A percentile compares a stretch with the other conserved stretches of the same genome.
Conservation (phyloP, 2,797 vertebrate species). For the Oophaga sylvatica region DNA sequence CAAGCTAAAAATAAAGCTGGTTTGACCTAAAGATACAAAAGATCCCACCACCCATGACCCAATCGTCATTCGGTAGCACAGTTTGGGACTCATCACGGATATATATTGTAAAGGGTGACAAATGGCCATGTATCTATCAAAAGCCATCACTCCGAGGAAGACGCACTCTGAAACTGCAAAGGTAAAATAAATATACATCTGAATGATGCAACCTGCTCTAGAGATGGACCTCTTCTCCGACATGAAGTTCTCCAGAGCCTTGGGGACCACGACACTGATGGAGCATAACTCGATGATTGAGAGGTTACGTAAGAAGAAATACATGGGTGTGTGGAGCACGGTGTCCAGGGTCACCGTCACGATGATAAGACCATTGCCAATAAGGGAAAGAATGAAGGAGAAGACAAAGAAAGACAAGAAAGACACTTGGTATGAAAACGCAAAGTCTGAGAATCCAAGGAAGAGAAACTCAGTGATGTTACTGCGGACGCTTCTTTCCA, state of each 20-base stretch:
- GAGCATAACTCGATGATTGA: background rate
- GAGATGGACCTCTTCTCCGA: background rate
- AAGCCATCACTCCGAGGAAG: background rate
- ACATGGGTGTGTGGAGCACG: background rate
- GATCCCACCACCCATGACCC: constrained; percentile 14
- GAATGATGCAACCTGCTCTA: background rate
- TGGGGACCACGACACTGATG: background rate
- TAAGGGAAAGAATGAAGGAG: background rate
- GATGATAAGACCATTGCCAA: background rate
- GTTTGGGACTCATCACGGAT: background rate
- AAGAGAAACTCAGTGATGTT: background rate
- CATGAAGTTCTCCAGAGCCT: background rate
- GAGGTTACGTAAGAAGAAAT: background rate
- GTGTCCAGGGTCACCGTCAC: background rate
- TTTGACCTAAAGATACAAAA: constrained; percentile 32
- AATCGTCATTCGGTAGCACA: constrained; percentile 8
- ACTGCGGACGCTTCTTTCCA: background rate
- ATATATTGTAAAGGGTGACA: background rate
- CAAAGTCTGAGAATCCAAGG: background rate
- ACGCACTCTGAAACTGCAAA: background rate
- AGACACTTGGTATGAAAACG: background rate
- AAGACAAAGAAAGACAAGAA: background rate
- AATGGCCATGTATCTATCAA: no score
- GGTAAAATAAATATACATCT: background rate
- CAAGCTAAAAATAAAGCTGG: constrained; percentile 4